These are phyloP conservation scores for Bombus huntii DNA, from an alignment of 1,140 invertebrate genomes.

Conservation along the genomic window DNA sequence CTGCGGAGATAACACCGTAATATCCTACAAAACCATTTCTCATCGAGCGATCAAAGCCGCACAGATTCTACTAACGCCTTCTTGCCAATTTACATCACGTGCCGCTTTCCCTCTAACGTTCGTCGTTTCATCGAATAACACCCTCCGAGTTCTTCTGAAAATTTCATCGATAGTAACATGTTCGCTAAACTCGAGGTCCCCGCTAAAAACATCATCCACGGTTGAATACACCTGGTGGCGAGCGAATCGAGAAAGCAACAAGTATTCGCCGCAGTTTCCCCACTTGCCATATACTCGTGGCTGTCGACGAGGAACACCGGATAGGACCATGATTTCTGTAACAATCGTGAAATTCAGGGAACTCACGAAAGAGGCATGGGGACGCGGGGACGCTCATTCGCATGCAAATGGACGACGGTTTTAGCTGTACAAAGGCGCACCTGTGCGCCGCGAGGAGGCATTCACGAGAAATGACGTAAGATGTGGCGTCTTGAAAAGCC, in stretches of 20 bases:
- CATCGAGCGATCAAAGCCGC: conserved; percentile 28
- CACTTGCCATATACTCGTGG: background rate
- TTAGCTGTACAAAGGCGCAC: conserved; percentile 39
- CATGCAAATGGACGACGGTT: conserved; percentile 43
- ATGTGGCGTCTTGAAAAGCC: conserved; percentile 22
- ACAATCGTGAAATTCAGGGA: conserved; percentile 32
- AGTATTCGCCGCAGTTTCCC: background rate
- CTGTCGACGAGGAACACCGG: background rate
- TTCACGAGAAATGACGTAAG: background rate
- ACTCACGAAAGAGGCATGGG: too few species aligned
- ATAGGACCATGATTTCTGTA: background rate
- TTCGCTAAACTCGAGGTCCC: background rate
- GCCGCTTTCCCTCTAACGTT: too few species aligned
- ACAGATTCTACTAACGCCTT: background rate
- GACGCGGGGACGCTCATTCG: conserved; percentile 42
- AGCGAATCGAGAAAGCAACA: conserved; percentile 5
- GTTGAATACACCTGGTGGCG: background rate
- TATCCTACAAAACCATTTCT: conserved; percentile 52
- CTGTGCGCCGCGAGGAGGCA: conserved; percentile 25
- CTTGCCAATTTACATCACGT: background rate
- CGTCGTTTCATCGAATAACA: too few species aligned
- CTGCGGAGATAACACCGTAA: conserved; percentile 36
- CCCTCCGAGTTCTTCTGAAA: background rate
- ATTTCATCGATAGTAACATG: background rate
- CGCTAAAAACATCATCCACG: background rate